These are phyloP conservation scores for Sceloporus tristichus DNA, from an alignment of 2,113 vertebrate species.

Conservation along the genomic window DNA sequence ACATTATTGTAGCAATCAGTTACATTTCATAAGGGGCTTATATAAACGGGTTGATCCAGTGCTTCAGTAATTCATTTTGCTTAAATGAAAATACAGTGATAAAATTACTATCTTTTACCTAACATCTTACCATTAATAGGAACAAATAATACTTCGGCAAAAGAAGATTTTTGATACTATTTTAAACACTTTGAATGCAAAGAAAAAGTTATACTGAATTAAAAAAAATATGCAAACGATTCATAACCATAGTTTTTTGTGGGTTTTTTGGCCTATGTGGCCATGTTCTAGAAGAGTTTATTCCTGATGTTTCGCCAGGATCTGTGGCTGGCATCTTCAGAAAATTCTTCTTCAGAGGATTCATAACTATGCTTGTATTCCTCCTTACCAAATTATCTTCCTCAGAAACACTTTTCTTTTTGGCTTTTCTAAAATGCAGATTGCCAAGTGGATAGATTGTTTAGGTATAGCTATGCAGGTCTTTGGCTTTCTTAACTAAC, in stretches of 20 bases:
- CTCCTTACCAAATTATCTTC: too few relatives aligned
- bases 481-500: not conserved
- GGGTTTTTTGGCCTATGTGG: too few relatives aligned
- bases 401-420: not conserved
- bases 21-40: slow-evolving; percentile 26
- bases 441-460: not conserved
- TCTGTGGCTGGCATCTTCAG: not conserved
- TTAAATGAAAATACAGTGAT: not conserved
- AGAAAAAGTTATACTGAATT: not conserved
- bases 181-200: not conserved
- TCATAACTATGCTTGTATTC: not conserved
- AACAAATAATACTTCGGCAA: not conserved
- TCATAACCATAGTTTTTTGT: too few relatives aligned
- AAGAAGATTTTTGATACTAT: not conserved
- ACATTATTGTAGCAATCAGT: not conserved
- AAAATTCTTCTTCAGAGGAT: not conserved
- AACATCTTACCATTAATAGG: not conserved
- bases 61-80: not conserved
- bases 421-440: not conserved
- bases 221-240: not conserved
- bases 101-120: not conserved
- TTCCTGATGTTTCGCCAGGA: too few relatives aligned
- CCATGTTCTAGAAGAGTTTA: too few relatives aligned
- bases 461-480: not conserved
- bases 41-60: slow-evolving; percentile 38